Base-by-base conservation (phyloP, 2,888 invertebrate species). In the Agelastica alni region DNA sequence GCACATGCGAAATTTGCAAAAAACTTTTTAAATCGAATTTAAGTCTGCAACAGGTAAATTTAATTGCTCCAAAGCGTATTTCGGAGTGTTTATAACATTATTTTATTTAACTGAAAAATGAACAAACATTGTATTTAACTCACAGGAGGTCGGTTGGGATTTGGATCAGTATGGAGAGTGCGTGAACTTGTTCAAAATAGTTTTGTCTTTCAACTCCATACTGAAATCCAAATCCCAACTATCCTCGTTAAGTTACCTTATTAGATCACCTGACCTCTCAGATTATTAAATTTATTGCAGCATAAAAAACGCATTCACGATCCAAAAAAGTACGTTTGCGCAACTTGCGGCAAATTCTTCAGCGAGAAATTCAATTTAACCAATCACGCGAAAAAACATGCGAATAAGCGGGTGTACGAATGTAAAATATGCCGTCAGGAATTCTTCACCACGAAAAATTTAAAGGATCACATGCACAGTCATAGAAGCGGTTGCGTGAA, bases 11-110 rank as follows among this genome's bases (percentile, higher is more conserved):
- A 39, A 55, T 66, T 13, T 68, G 69, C 36, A 60, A 58, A 4
- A 69, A 69, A 48, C 41, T 57, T 5, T 66, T 68, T 41, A 66
- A 65, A 49, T 67, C 66, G 1, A 63, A 65, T 53, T 53, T 64
- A 4, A 64, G 68, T 43, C 52, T 68, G 18, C 47, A 57, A 4
- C 64, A 63, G 37, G 46, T 46, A 28, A 46, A 14, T 2, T 26
- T 20, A n/a, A n/a, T n/a, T n/a, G n/a, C n/a, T n/a, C n/a, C n/a
- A n/a, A n/a, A n/a, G n/a, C n/a, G n/a, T n/a, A n/a, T n/a, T n/a
- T n/a, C n/a, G n/a, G n/a, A n/a, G n/a, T n/a, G n/a, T n/a, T n/a
- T n/a, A n/a, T n/a, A n/a, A n/a, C n/a, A n/a, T n/a, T n/a, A n/a
- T n/a, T n/a, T n/a, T n/a, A n/a, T n/a, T n/a, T n/a, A n/a, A n/a